These are phyloP conservation scores for Torymus aiolomorphi DNA, from an alignment of 2,888 invertebrate species.

Conservation along the genomic window DNA sequence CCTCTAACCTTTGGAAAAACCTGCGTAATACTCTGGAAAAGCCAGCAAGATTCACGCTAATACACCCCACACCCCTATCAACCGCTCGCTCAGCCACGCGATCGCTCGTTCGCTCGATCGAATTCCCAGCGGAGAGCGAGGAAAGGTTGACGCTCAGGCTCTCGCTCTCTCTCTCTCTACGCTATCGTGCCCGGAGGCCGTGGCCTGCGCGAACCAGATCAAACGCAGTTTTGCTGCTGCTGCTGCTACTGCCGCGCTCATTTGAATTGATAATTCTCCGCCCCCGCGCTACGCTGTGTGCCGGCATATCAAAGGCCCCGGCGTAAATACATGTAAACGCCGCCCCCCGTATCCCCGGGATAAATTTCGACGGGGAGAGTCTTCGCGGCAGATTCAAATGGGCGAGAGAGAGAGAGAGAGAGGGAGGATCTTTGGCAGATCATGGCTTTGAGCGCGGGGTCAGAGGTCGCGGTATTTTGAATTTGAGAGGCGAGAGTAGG, in stretches of 20 bases:
- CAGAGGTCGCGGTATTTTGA: too few relatives aligned
- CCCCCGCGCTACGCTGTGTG: slow-evolving; percentile 26
- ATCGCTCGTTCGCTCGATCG: slow-evolving; percentile 1
- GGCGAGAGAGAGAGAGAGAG: background rate
- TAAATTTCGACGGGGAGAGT: slow-evolving; percentile 15
- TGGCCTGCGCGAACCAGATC: slow-evolving; percentile 65
- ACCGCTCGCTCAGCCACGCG: background rate
- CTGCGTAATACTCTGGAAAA: background rate
- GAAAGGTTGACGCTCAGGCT: slow-evolving; percentile 34
- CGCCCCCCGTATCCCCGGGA: slow-evolving; percentile 13
- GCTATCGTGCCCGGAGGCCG: slow-evolving; percentile 27
- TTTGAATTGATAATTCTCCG: slow-evolving; percentile 75
- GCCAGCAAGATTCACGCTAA: slow-evolving; percentile 15
- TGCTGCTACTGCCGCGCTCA: slow-evolving; percentile 59
- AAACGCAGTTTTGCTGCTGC: slow-evolving; percentile 72
- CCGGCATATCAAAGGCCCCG: background rate
- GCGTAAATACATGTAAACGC: slow-evolving; percentile 48
- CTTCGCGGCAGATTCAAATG: background rate
- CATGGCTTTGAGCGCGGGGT: too few relatives aligned
- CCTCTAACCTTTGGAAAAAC: background rate
- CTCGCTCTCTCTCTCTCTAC: too few relatives aligned
- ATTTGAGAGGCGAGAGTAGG: too few relatives aligned
- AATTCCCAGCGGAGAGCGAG: slow-evolving; percentile 23
- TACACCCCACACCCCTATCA: background rate
- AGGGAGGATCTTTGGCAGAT: background rate